Evolutionary conservation across 1,140 invertebrate species (phyloP).

Genomic region (Probaryconus sp.): DNA sequence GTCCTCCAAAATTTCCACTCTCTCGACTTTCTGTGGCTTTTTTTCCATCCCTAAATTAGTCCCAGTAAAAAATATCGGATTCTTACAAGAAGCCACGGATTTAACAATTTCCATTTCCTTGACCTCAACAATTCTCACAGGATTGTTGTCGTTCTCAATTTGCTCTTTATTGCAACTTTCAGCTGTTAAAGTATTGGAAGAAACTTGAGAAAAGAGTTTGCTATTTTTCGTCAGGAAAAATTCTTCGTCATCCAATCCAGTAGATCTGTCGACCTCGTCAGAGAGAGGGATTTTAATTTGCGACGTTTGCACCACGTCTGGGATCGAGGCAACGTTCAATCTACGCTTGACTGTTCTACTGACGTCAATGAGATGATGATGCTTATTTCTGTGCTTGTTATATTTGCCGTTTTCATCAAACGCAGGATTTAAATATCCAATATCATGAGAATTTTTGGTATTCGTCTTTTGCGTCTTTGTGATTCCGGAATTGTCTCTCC

Average conservation of each 20-base stretch:
- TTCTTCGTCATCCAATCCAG: slow-evolving; percentile 72
- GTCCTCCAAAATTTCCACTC: slow-evolving; percentile 70
- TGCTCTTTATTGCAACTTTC: slow-evolving; percentile 52
- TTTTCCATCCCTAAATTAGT: slow-evolving; percentile 73
- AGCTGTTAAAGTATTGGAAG: slow-evolving; percentile 76
- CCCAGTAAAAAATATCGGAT: slow-evolving; percentile 74
- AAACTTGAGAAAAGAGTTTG: slow-evolving; percentile 84
- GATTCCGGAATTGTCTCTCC: slow-evolving; percentile 70
- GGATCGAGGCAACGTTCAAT: slow-evolving; percentile 69
- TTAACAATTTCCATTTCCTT: slow-evolving; percentile 80
- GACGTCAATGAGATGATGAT: slow-evolving; percentile 69
- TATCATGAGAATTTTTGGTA: slow-evolving; percentile 66
- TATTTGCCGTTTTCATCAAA: slow-evolving; percentile 71
- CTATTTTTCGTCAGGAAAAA: slow-evolving; percentile 83
- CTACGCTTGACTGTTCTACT: slow-evolving; percentile 68
- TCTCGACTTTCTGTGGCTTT: slow-evolving; percentile 75
- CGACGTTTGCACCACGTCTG: slow-evolving; percentile 71
- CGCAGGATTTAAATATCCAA: slow-evolving; percentile 75
- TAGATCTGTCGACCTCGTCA: slow-evolving; percentile 23
- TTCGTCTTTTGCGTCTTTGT: slow-evolving; percentile 59
- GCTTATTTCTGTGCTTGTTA: slow-evolving; percentile 58
- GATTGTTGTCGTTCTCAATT: slow-evolving; percentile 62
- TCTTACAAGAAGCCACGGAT: slow-evolving; percentile 73
- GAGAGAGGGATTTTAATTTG: slow-evolving; percentile 60
- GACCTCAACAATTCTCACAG: slow-evolving; percentile 79